Evolutionary conservation across 2,113 vertebrate genomes (phyloP), one percentile per base, ranked within the genome.

Genomic region (Peromyscus maniculatus): DNA sequence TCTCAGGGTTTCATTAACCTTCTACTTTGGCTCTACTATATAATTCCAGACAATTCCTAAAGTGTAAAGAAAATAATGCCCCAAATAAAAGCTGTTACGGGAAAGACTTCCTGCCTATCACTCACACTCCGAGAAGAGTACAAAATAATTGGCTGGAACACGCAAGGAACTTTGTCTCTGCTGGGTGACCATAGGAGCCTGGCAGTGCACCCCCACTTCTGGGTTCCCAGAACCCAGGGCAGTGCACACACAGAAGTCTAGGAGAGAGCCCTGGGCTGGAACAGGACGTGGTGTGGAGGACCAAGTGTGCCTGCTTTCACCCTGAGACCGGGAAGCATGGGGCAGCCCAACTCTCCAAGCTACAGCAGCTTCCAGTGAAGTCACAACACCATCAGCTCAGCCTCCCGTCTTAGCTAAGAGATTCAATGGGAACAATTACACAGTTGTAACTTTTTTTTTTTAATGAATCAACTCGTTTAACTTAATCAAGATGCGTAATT

Each of bases 241-340:
- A 52, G 77, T 33, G 11, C 12, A 13, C 1, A 6, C 22, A 26
- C 71, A 26, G 66, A 21, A 5, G 71, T 28, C 26, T 57, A 24
- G n/a, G 62, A 79, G 62, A 79, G 11, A 31, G 39, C 22, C 16
- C 83, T 16, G 4, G 77, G 55, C 26, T 11, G 12, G 22, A 36
- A 36, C 66, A n/a, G 71, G 16, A 33, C 1, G 26, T 15, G 0
- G 46, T 26, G 33, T 5, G 9, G 39, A 77, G 31, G 39, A 2
- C 16, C 49, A 6, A n/a, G 39, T 17, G 16, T 43, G 39, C 1
- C n/a, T 26, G 4, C 57, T 33, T 86, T 22, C 22, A 66, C 8
- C 43, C 39, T 3, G 21, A 22, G 0, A n/a, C 1, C 1, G 16
- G 13, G 62, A 74, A n/a, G n/a, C 28, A 3, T 10, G 1, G 0